phyloP scores from a whole-genome alignment of 2,797 vertebrate genomes.

The Lateolabrax maculatus region DNA sequence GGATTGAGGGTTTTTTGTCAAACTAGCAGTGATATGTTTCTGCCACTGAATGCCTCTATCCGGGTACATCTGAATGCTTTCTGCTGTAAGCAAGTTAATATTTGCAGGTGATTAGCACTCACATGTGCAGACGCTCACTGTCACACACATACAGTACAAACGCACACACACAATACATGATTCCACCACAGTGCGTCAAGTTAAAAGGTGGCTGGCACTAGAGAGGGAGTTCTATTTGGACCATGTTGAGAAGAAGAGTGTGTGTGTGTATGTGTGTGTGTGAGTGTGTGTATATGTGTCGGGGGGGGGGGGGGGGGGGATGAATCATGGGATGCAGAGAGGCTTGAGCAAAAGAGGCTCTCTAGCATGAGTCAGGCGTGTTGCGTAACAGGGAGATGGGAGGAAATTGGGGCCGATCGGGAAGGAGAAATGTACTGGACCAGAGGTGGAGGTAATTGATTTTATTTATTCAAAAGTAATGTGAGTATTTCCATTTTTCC shows the following conservation, averaged over 20 bases:
- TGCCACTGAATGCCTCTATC: constrained; percentile 3
- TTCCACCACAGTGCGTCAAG: constrained; percentile 29
- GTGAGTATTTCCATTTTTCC: not conserved
- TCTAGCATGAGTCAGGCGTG: constrained; percentile 81
- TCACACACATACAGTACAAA: not conserved
- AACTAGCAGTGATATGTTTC: not conserved
- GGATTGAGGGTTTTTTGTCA: not conserved
- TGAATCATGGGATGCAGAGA: constrained; percentile 69
- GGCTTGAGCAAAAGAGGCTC: constrained; percentile 60
- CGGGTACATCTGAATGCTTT: constrained; percentile 18
- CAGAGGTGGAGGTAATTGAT: not conserved
- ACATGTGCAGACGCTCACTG: constrained; percentile 18
- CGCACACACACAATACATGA: not conserved
- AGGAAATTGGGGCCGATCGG: constrained; percentile 36
- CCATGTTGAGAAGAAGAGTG: constrained; percentile 19
- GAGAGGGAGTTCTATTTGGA: constrained; percentile 14
- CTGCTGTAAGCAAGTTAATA: constrained; percentile 26
- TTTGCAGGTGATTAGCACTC: constrained; percentile 43
- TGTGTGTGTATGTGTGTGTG: too few species aligned
- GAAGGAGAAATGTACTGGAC: not conserved
- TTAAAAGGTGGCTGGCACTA: constrained; percentile 6
- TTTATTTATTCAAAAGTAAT: not conserved
- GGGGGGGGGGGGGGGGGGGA: constrained; percentile 11
- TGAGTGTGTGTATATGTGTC: too few species aligned
- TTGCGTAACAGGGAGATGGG: constrained; percentile 71